These are phyloP conservation scores for Orthonyx spaldingii DNA, from an alignment of 2,113 vertebrate species.

Conservation along the genomic window DNA sequence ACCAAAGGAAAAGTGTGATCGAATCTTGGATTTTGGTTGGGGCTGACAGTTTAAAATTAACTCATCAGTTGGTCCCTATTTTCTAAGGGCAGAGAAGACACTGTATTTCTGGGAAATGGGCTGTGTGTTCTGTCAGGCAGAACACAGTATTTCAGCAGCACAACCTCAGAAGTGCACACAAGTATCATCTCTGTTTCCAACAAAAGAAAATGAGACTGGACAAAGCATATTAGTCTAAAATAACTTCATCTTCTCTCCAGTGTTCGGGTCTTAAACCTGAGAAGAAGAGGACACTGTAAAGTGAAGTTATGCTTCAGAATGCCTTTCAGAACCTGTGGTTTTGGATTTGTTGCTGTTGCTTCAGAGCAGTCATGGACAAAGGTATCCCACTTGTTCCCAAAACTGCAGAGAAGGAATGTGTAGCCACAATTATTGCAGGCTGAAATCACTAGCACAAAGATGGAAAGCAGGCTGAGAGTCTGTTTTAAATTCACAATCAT, in stretches of 20 bases:
- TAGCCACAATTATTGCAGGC: not conserved
- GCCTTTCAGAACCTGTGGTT: not conserved
- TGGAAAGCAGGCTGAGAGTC: not conserved
- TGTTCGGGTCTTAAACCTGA: not conserved
- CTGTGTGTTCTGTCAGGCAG: not conserved
- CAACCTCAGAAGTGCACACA: not conserved
- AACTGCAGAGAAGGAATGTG: not conserved
- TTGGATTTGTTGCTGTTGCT: not conserved
- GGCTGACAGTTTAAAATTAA: not conserved
- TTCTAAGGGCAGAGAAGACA: not conserved
- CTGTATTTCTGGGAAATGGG: not conserved
- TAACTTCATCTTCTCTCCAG: not conserved
- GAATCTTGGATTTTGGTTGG: not conserved
- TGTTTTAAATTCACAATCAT: not conserved
- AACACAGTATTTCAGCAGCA: not conserved
- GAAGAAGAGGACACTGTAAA: not conserved
- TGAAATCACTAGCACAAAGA: not conserved
- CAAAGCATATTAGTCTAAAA: not conserved
- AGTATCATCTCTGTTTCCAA: not conserved
- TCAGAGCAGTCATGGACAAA: not conserved
- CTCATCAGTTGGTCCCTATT: not conserved
- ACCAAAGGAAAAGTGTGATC: not conserved
- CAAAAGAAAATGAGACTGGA: not conserved
- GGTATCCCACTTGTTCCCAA: not conserved
- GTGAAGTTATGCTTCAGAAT: not conserved